phyloP scores from a whole-genome alignment of 2,797 vertebrate species.

The Pseudochirops corinnae region DNA sequence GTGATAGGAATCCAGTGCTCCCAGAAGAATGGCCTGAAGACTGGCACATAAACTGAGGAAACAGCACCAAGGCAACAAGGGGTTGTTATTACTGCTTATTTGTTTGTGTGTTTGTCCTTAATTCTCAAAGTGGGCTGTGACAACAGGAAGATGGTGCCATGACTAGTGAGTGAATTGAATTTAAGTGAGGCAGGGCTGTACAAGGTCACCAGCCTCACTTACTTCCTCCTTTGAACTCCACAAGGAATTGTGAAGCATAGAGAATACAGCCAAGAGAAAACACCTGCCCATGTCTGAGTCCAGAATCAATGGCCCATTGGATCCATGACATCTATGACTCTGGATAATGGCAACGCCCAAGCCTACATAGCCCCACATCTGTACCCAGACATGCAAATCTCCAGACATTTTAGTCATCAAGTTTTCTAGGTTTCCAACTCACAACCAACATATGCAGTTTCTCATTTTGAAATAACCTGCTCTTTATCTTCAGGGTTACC shows the following conservation, averaged over 20 bases:
- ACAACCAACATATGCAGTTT: background rate
- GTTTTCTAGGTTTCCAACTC: background rate
- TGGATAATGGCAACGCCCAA: background rate
- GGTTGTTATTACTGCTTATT: no score
- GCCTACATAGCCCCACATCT: background rate
- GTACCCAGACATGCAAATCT: background rate
- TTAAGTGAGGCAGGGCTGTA: no score
- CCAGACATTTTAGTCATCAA: background rate
- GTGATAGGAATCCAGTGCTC: background rate
- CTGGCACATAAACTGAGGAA: background rate
- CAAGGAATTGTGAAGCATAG: background rate
- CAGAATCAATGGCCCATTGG: background rate
- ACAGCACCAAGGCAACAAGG: no score
- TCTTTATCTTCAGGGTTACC: slow-evolving; percentile 11
- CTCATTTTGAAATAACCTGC: background rate
- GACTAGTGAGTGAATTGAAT: no score
- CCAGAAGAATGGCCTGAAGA: background rate
- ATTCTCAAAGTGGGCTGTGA: no score
- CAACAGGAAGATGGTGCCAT: no score
- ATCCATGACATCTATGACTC: background rate
- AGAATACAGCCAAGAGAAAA: background rate
- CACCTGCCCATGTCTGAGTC: background rate
- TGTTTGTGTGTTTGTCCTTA: no score
- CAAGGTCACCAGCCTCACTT: no score
- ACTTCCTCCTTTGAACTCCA: no score